A percentile compares a stretch with the other conserved stretches of the same genome.
phyloP scores from a whole-genome alignment of 2,797 vertebrate genomes.

The Spizella passerina region DNA sequence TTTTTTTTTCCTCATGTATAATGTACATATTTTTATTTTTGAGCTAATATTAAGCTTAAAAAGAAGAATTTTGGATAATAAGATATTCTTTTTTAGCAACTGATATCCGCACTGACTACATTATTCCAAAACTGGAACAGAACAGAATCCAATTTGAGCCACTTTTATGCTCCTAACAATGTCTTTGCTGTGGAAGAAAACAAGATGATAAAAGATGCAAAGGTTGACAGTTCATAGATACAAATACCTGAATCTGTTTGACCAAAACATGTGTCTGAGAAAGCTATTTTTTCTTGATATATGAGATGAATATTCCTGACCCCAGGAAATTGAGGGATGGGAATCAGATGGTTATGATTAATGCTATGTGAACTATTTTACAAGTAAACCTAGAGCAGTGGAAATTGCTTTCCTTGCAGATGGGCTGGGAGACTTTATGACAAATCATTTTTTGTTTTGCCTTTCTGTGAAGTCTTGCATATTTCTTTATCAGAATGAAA shows the following conservation, averaged over 20 bases:
- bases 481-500: neutral
- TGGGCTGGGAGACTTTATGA: neutral
- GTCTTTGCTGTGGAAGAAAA: neutral
- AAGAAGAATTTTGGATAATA: neutral
- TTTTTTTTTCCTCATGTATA: neutral
- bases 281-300: neutral
- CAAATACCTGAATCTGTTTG: neutral
- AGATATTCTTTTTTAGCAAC: neutral
- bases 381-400: neutral
- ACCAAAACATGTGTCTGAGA: neutral
- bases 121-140: neutral
- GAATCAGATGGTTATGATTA: neutral
- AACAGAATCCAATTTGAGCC: neutral
- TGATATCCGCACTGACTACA: neutral
- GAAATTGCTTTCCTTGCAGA: neutral
- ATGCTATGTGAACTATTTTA: neutral
- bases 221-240: neutral
- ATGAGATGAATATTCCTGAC: neutral
- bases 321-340: neutral
- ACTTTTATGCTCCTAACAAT: neutral
- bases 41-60: neutral
- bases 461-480: neutral
- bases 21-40: neutral
- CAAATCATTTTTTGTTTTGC: neutral
- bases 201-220: neutral